A percentile compares a stretch with the other conserved stretches of the same genome.
Conservation (phyloP, 2,797 vertebrate species). For the Sardinella longiceps region DNA sequence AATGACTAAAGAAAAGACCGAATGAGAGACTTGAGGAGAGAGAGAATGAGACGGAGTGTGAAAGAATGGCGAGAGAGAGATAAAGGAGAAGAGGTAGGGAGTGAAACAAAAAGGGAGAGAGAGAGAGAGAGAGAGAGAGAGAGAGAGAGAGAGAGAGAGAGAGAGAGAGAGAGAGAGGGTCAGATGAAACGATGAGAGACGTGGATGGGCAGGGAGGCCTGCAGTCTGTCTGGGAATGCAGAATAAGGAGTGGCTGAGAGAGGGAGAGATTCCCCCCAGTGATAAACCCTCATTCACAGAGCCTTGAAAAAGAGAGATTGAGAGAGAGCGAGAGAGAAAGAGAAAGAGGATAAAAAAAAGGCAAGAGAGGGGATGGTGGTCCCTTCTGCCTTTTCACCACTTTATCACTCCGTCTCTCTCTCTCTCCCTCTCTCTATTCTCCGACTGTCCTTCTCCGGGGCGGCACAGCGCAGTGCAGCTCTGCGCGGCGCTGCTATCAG, state of each 20-base stretch:
- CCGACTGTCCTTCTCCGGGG: background rate
- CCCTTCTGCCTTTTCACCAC: background rate
- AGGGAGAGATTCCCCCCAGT: background rate
- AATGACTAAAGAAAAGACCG: background rate
- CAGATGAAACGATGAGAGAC: background rate
- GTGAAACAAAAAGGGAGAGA: slow-evolving; percentile 21
- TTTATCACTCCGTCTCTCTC: background rate
- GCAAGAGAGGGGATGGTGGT: slow-evolving; percentile 46
- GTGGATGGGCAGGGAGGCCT: background rate
- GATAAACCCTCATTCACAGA: background rate
- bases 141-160: slow-evolving; percentile 31
- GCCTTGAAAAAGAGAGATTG: background rate
- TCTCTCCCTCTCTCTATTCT: background rate
- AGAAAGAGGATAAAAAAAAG: slow-evolving; percentile 53
- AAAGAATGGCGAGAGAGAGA: slow-evolving; percentile 17
- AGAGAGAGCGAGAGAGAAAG: slow-evolving; percentile 49
- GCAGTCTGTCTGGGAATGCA: slow-evolving; percentile 12
- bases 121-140: background rate
- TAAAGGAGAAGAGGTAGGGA: background rate
- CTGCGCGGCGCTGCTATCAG: slow-evolving; percentile 11
- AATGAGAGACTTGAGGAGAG: background rate
- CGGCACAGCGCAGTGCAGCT: background rate
- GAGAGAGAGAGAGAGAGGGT: slow-evolving; percentile 34
- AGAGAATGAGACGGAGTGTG: slow-evolving; percentile 5
- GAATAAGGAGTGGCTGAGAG: slow-evolving; percentile 7